Conservation (phyloP, 2,888 invertebrate genomes). For the Xestia ashworthii region DNA sequence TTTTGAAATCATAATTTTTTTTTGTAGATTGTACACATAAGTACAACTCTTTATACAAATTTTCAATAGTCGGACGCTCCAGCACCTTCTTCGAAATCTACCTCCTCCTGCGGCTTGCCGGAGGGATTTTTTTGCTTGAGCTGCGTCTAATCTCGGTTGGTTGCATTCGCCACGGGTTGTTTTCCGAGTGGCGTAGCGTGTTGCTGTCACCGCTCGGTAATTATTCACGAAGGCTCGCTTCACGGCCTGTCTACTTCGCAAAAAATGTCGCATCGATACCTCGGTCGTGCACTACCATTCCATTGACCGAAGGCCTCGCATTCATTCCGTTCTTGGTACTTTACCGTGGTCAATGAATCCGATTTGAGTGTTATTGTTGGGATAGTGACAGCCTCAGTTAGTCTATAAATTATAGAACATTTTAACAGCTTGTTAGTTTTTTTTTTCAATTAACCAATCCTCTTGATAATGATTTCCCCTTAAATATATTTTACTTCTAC, state of each 20-base stretch:
- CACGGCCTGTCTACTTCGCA: slow-evolving; percentile 76
- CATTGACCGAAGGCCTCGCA: slow-evolving; percentile 47
- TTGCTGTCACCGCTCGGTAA: slow-evolving; percentile 87
- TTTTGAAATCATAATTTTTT: too few species aligned
- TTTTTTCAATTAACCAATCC: background rate
- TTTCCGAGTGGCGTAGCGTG: slow-evolving; percentile 84
- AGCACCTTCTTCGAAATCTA: too few species aligned
- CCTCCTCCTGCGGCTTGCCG: too few species aligned
- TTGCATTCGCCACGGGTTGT: slow-evolving; percentile 86
- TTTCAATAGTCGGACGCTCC: too few species aligned
- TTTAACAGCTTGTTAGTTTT: background rate
- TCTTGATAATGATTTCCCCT: slow-evolving; percentile 7
- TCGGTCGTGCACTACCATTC: slow-evolving; percentile 64
- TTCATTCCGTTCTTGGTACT: slow-evolving; percentile 40
- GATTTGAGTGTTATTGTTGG: slow-evolving; percentile 35
- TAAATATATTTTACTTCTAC: slow-evolving; percentile 62
- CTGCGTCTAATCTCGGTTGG: slow-evolving; percentile 85
- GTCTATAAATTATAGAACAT: background rate
- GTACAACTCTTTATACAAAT: too few species aligned
- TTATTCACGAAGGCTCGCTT: slow-evolving; percentile 86
- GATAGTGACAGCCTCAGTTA: slow-evolving; percentile 37
- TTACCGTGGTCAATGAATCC: slow-evolving; percentile 51
- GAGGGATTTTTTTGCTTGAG: slow-evolving; percentile 84
- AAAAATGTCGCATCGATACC: slow-evolving; percentile 74
- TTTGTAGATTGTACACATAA: too few species aligned